Evolutionary conservation across 1,140 invertebrate genomes (phyloP), one percentile per base, ranked within the genome.

Genomic region (Stegodyphus dumicola): DNA sequence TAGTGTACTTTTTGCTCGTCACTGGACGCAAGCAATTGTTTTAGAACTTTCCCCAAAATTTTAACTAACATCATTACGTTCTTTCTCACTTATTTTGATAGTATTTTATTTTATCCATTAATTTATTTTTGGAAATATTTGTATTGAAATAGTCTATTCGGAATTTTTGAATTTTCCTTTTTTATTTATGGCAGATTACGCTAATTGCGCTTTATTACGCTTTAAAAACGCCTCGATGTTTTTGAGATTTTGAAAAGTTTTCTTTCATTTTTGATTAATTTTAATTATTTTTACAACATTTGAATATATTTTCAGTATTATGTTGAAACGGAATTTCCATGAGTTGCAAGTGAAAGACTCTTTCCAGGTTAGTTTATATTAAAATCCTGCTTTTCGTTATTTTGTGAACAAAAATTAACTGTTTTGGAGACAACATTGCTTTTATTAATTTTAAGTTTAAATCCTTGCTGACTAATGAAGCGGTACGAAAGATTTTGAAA

Each of bases 291-390:
- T 74, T 85, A 53, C 83, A 77, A 77, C 83, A 85, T 85, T 85
- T 85, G 83, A 85, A 85, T 85, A 85, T 85, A 85, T 85, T 85
- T 85, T 85, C 83, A 85, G 83, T 85, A 85, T 78, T 85, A 85
- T 85, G 73, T 85, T 53, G 83, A 85, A 85, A 85, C 83, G 83
- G 83, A 85, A 85, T 85, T 85, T 85, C 83, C 83, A 56, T 85
- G 83, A 85, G 49, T 77, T 78, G 54, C 48, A 70, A 85, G 83
- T 51, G 75, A 85, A 56, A 85, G 74, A 70, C 65, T 71, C 67
- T 85, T 33, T 71, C 11, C 83, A 85, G 83, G 83, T 85, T 67
- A 85, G 83, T 85, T 85, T 71, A 9, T 60, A 69, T 77, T 85
- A 17, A 51, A 71, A 51, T 69, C 52, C 53, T 17, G 49, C 17